These are phyloP conservation scores for Hydriomena furcata DNA, from an alignment of 2,888 invertebrate genomes.

Conservation along the genomic window DNA sequence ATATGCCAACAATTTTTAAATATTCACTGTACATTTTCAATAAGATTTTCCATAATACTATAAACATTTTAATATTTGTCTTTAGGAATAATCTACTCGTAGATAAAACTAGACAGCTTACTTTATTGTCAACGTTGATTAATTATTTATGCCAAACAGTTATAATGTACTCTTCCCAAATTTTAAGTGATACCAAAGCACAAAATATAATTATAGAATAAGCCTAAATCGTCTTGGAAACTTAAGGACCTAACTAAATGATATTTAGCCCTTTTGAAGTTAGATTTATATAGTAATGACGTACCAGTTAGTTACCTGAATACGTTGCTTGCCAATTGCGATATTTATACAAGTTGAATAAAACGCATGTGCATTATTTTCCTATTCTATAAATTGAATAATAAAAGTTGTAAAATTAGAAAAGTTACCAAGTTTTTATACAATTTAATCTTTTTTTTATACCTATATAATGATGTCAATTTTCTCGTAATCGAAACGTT, in stretches of 20 bases:
- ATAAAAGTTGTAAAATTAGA: conserved; percentile 45
- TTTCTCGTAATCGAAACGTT: conserved; percentile 70
- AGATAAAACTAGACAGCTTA: conserved; percentile 29
- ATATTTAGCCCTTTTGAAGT: conserved; percentile 42
- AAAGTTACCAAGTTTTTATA: conserved; percentile 66
- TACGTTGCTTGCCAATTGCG: conserved; percentile 41
- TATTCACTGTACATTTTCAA: conserved; percentile 33
- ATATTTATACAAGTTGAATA: conserved; percentile 46
- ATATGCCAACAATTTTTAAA: conserved; percentile 35
- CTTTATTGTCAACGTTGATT: conserved; percentile 18
- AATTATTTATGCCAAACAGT: conserved; percentile 28
- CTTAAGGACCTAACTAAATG: conserved; percentile 39
- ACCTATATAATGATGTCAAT: conserved; percentile 72
- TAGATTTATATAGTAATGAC: conserved; percentile 31
- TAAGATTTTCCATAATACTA: conserved; percentile 32
- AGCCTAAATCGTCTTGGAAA: conserved; percentile 37
- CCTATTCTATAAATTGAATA: conserved; percentile 53
- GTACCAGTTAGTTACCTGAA: conserved; percentile 36
- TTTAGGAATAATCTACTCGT: conserved; percentile 28
- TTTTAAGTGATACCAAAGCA: conserved; percentile 36
- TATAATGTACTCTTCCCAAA: conserved; percentile 26
- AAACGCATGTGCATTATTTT: conserved; percentile 63
- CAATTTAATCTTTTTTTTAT: conserved; percentile 69
- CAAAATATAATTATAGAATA: conserved; percentile 33
- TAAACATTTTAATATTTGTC: conserved; percentile 28